Evolutionary conservation across 2,113 vertebrate genomes (phyloP).

Genomic region (Helogale parvula): DNA sequence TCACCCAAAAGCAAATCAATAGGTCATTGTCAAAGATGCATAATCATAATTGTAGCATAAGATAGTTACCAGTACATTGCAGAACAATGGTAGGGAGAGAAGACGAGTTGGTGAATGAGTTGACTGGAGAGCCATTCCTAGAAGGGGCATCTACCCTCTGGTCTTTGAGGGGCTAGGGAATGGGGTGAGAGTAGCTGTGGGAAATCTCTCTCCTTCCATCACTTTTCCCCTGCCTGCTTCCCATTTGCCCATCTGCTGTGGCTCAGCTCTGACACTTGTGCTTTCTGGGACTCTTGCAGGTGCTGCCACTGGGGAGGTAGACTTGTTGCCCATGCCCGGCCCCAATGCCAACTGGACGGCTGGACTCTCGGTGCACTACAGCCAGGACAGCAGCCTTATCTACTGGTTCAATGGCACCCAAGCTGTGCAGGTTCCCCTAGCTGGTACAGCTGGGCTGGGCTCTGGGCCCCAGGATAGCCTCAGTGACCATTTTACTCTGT

Average conservation of each 20-base stretch:
- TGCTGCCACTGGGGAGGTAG: slow-evolving; percentile 95
- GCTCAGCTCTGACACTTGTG: slow-evolving; percentile 10
- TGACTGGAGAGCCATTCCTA: neutral
- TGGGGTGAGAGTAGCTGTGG: neutral
- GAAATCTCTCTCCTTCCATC: neutral
- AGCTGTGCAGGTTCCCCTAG: slow-evolving; percentile 91
- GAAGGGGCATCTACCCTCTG: neutral
- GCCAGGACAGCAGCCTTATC: slow-evolving; percentile 96
- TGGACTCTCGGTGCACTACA: slow-evolving; percentile 94
- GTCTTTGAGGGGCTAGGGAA: neutral
- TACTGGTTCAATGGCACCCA: slow-evolving; percentile 98
- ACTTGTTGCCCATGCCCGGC: slow-evolving; percentile 94
- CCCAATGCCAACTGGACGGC: slow-evolving; percentile 96
- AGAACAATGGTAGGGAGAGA: neutral
- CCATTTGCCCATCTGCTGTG: neutral
- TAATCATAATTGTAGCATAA: neutral
- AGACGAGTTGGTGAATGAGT: neutral
- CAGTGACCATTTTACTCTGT: slow-evolving; percentile 96
- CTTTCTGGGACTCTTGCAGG: slow-evolving; percentile 83
- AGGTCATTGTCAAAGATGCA: neutral
- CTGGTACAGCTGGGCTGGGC: slow-evolving; percentile 61
- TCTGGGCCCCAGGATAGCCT: slow-evolving; percentile 83
- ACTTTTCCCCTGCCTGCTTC: neutral
- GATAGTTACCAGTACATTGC: neutral
- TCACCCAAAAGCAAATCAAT: neutral